A percentile compares a stretch with the other conserved stretches of the same genome.
phyloP scores from a whole-genome alignment of 2,888 invertebrate genomes.

The Reticulitermes lucifugus region DNA sequence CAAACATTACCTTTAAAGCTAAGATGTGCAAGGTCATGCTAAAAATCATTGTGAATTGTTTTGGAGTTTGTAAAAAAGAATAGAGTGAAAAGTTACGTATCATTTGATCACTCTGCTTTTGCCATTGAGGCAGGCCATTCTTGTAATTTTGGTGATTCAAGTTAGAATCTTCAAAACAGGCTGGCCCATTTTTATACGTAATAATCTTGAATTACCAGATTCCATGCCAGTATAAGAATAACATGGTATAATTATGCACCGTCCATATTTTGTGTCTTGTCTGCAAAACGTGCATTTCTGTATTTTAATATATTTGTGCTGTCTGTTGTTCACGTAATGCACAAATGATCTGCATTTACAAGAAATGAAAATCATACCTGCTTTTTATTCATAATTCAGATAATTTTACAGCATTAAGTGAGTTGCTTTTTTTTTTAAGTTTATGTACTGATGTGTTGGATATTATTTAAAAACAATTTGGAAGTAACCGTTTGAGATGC shows the following conservation, averaged over 20 bases:
- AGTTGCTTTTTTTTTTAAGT: background rate
- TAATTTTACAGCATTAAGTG: background rate
- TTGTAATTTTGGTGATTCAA: background rate
- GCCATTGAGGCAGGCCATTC: background rate
- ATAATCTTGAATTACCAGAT: background rate
- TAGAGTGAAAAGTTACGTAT: background rate
- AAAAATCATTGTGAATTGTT: too few relatives aligned
- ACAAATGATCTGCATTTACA: background rate
- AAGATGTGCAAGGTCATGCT: too few relatives aligned
- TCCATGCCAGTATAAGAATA: background rate
- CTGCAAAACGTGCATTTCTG: background rate
- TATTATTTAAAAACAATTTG: background rate
- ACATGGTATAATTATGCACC: background rate
- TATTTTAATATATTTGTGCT: background rate
- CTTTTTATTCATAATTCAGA: background rate
- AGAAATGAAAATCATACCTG: background rate
- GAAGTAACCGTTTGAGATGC: background rate
- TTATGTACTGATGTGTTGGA: background rate
- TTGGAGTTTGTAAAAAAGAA: background rate
- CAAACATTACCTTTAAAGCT: too few relatives aligned
- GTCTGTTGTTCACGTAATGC: background rate
- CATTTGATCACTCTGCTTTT: background rate
- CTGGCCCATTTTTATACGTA: background rate
- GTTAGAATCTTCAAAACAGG: background rate
- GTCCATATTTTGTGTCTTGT: slow-evolving; percentile 1